A percentile compares a stretch with the other conserved stretches of the same genome.
These are phyloP conservation scores for Andrena cerasifolii DNA, from an alignment of 1,140 invertebrate genomes.

Conservation along the genomic window DNA sequence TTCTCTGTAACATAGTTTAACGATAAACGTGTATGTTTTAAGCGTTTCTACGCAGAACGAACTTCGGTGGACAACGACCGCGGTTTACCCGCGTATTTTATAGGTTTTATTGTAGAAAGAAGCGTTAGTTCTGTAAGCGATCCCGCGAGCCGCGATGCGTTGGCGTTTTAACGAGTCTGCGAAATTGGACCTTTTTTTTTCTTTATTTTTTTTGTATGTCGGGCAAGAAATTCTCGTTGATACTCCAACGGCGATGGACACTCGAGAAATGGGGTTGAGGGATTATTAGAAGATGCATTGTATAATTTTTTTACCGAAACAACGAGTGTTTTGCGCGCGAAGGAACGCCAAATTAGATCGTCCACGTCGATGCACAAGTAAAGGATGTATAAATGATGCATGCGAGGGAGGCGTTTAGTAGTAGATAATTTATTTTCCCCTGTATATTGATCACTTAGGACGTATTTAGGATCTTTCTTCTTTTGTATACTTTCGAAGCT, in stretches of 20 bases:
- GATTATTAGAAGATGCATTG: neutral
- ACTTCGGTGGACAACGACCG: conserved; percentile 2
- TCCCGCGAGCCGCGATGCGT: neutral
- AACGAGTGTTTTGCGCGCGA: neutral
- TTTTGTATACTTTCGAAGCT: conserved; percentile 46
- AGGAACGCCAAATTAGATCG: conserved; percentile 2
- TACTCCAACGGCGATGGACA: neutral
- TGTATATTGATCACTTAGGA: conserved; percentile 57
- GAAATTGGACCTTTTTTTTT: neutral
- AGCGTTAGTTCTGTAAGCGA: conserved; percentile 4
- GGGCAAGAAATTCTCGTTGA: neutral
- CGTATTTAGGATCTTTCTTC: conserved; percentile 40
- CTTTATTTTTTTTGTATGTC: neutral
- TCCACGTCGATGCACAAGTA: conserved; percentile 17
- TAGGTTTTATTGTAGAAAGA: conserved; percentile 20
- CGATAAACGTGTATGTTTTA: conserved; percentile 29
- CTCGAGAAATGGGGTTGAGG: too few species aligned
- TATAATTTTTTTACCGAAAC: conserved; percentile 3
- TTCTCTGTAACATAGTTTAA: conserved; percentile 64
- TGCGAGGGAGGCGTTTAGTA: conserved; percentile 49
- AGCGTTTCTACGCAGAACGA: conserved; percentile 30
- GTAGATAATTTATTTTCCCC: conserved; percentile 70
- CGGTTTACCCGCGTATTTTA: conserved; percentile 37
- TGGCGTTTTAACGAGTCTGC: neutral
- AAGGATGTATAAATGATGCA: conserved; percentile 58